Base-by-base conservation (phyloP, 2,888 invertebrate genomes). In the Laspeyria flexula region DNA sequence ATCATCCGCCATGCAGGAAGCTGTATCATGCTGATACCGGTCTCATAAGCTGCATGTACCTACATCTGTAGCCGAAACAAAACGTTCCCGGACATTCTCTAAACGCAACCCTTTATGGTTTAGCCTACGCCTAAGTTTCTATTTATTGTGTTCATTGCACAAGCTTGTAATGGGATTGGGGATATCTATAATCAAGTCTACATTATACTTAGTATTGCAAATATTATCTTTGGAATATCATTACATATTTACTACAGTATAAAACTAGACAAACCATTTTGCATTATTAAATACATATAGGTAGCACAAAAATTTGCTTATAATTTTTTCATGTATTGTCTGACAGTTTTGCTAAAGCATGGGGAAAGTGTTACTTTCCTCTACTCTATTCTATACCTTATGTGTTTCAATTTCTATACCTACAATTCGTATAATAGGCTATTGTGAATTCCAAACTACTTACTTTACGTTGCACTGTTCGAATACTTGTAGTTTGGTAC, bases 1-100 rank as follows among this genome's bases (percentile, higher is more conserved):
- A 71, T 83, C 78, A 85, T 90, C 89, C 88, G 90, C 90, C 92
- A 92, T 92, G 92, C 92, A 90, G 84, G 81, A 92, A 92, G 92
- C 92, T 85, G 85, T 85, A 79, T 86, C 92, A 92, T 92, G 92
- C 92, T 90, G 83, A 82, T 86, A 84, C 84, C 76, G 77, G 77
- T 81, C 77, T 65, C 77, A 80, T 73, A 85, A 84, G 84, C 83
- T 78, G 84, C 84, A 85, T 85, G 83, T 83, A 77, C 77, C 74
- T 78, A 74, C 57, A 33, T 52, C 54, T 64, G 64, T 56, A 71
- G 60, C 56, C 63, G 68, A 60, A 65, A 67, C 30, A 55, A 60
- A 54, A 55, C 43, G 44, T 56, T 65, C 50, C 53, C 50, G 52
- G 49, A 60, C 46, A 60, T 68, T 58, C 60, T 73, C 71, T 73